Conservation (phyloP, 1,140 invertebrate genomes). For the Brachionus rotundiformis region DNA sequence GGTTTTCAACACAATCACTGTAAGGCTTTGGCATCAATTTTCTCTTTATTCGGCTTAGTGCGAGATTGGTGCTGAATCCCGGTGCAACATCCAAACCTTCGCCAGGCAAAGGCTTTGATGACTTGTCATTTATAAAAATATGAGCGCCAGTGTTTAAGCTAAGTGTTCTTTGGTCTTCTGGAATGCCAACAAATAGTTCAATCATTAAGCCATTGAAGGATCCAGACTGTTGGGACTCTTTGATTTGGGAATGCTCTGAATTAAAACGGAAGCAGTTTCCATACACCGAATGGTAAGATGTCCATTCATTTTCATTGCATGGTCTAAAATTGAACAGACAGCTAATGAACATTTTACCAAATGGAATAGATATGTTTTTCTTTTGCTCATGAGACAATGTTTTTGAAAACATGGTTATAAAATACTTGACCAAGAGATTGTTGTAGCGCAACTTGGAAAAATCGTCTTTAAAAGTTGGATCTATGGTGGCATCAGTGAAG, state of each 20-base stretch:
- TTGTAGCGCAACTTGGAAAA: background rate
- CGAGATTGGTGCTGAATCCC: background rate
- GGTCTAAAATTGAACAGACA: background rate
- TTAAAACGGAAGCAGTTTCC: slow-evolving; percentile 46
- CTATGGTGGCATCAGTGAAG: background rate
- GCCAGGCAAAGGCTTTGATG: background rate
- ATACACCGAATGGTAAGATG: background rate
- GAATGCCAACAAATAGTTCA: slow-evolving; percentile 16
- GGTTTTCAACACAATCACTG: background rate
- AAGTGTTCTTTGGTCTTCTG: background rate
- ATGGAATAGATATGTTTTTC: background rate
- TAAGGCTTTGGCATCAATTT: background rate
- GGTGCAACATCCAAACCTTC: background rate
- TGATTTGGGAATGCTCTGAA: background rate
- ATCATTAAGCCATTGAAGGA: background rate
- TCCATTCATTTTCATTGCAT: background rate
- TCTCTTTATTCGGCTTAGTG: background rate
- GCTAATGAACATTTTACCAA: slow-evolving; percentile 13
- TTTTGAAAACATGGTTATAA: background rate
- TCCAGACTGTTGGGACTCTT: background rate
- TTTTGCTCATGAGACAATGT: background rate
- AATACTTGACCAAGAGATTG: background rate
- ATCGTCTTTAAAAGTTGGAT: background rate
- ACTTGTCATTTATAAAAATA: slow-evolving; percentile 18
- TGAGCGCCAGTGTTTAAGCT: background rate